Conservation (phyloP, 2,797 vertebrate genomes). For the Rousettus madagascariensis region DNA sequence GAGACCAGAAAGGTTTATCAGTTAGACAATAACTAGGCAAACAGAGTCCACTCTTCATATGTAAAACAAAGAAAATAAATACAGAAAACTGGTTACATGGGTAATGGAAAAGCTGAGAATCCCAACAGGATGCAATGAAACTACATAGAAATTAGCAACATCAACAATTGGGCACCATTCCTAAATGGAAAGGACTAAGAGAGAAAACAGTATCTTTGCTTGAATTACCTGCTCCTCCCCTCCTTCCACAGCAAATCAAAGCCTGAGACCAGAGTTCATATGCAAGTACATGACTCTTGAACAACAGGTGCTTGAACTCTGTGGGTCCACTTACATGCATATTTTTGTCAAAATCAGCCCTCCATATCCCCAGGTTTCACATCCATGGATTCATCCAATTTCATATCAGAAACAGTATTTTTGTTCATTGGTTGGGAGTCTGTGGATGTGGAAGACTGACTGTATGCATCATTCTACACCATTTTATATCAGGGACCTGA, state of each 20-base stretch:
- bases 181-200: background rate
- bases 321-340: no score
- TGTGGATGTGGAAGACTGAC: no score
- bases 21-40: background rate
- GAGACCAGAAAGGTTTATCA: background rate
- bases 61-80: background rate
- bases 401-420: no score
- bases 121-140: background rate
- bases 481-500: no score
- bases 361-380: no score
- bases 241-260: background rate
- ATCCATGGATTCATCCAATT: no score
- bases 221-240: background rate
- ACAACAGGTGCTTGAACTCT: no score
- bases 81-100: background rate
- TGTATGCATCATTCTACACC: no score
- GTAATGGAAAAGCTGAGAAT: background rate
- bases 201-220: background rate
- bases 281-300: background rate
- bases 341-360: no score
- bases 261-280: background rate
- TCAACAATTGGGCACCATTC: background rate
- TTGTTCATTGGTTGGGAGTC: no score
- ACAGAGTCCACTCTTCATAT: background rate
- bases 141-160: background rate